Base-by-base conservation (phyloP, 2,888 invertebrate species). In the Dicranocentrus wangi region DNA sequence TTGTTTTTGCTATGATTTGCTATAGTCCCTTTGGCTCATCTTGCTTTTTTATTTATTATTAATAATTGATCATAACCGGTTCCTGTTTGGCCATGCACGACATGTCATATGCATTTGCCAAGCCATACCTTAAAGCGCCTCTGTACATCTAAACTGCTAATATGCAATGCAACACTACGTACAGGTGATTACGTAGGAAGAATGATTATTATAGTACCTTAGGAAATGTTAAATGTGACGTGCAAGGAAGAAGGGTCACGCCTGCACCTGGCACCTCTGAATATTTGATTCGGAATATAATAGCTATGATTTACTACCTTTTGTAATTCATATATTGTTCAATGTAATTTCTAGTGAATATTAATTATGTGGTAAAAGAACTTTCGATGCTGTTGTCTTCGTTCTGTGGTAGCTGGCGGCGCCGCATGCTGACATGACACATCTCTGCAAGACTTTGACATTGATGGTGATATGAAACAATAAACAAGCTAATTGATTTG, bases 231-330 rank as follows among this genome's bases (percentile, higher is more conserved):
- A 25, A 60, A 25, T 2, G n/a, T 75, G 66, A 55, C 66, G 53
- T 75, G 65, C 55, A 39, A 68, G 76, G 60, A 60, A 68, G 58
- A 68, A 75, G 53, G 63, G 47, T 68, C 66, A 66, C 66, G 60
- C 66, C 76, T 68, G 58, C 19, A 42, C 17, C 39, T 65, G 72
- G 63, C 72, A 72, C 61, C 32, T 72, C 60, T 72, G 72, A 65
- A 75, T 75, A 65, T 65, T 75, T 39, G 66, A 55, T 39, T 21
- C 55, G n/a, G n/a, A n/a, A n/a, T 13, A 39, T 55, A 32, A 42
- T 51, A 55, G 3, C n/a, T 19, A 21, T 66, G 27, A 66, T 75
- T 58, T 75, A n/a, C n/a, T n/a, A n/a, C n/a, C n/a, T n/a, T n/a
- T n/a, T n/a, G n/a, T n/a, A n/a, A n/a, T n/a, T n/a, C n/a, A n/a